Conservation (phyloP, 2,888 invertebrate species). For the Rhimphoctona megacephalus region DNA sequence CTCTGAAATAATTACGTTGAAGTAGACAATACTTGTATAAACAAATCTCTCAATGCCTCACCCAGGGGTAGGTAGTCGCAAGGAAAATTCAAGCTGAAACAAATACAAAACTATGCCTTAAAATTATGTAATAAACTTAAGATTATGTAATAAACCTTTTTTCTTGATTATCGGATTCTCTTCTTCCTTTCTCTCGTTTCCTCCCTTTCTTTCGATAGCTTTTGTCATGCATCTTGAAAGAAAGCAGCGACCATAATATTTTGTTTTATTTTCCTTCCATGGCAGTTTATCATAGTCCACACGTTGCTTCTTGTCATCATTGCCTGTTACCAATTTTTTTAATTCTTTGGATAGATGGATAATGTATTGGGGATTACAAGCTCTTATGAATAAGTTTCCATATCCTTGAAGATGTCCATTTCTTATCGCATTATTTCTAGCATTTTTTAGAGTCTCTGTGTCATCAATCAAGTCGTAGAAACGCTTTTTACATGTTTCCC, state of each 20-base stretch:
- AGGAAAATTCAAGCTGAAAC: too few species aligned
- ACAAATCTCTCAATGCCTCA: too few species aligned
- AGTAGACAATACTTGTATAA: too few species aligned
- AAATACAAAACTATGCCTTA: too few species aligned
- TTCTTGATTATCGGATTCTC: not conserved
- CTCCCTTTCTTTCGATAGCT: not conserved
- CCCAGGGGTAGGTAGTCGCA: too few species aligned
- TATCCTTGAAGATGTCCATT: not conserved
- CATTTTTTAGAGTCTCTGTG: conserved; percentile 22
- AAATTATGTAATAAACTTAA: too few species aligned
- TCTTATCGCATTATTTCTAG: not conserved
- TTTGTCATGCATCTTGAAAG: not conserved
- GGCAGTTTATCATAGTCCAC: not conserved
- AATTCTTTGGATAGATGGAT: not conserved
- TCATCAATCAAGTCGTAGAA: not conserved
- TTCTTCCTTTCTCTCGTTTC: not conserved
- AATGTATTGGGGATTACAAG: not conserved
- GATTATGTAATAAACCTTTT: not conserved
- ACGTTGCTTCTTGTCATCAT: not conserved
- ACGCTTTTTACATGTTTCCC: not conserved
- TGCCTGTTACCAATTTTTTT: not conserved
- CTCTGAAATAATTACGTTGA: too few species aligned
- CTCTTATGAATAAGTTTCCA: not conserved
- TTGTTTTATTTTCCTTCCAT: conserved; percentile 21
- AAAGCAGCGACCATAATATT: conserved; percentile 28